A percentile compares a stretch with the other conserved stretches of the same genome.
phyloP scores from a whole-genome alignment of 2,113 vertebrate genomes.

The Arothron firmamentum region DNA sequence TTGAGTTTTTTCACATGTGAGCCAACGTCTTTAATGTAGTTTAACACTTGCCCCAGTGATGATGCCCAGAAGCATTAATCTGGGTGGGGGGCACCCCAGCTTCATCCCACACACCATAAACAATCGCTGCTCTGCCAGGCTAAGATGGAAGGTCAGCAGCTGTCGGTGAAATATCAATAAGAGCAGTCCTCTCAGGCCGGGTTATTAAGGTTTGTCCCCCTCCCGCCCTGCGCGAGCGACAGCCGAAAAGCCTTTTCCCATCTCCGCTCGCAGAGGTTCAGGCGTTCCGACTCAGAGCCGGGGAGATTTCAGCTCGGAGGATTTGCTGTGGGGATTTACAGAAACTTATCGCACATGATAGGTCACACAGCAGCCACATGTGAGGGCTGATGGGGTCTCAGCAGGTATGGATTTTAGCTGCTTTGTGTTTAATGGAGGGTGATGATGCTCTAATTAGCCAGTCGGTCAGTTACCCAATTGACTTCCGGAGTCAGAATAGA shows the following conservation, averaged over 20 bases:
- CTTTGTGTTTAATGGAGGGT: not conserved
- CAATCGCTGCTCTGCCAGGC: constrained; percentile 14
- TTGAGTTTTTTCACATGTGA: not conserved
- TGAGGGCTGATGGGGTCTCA: not conserved
- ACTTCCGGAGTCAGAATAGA: too few relatives aligned
- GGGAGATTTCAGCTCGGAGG: constrained; percentile 37
- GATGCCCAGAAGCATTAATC: constrained; percentile 53
- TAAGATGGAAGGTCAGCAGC: constrained; percentile 15
- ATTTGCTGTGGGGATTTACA: constrained; percentile 50
- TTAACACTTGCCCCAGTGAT: not conserved
- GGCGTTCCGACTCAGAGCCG: constrained; percentile 38
- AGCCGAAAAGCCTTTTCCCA: constrained; percentile 46
- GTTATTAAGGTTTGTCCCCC: constrained; percentile 37
- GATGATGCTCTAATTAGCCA: not conserved
- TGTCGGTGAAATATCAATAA: constrained; percentile 39
- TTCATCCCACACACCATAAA: constrained; percentile 34
- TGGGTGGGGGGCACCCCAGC: constrained; percentile 23
- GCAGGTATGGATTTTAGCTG: not conserved
- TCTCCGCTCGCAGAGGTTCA: constrained; percentile 51
- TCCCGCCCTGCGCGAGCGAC: constrained; percentile 46
- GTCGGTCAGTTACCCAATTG: not conserved
- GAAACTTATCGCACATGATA: constrained; percentile 45
- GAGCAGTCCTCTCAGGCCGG: constrained; percentile 30
- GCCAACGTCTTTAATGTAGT: too few relatives aligned
- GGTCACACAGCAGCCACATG: constrained; percentile 38